phyloP scores from a whole-genome alignment of 2,888 invertebrate species.

The Chrysolina oricalcia region DNA sequence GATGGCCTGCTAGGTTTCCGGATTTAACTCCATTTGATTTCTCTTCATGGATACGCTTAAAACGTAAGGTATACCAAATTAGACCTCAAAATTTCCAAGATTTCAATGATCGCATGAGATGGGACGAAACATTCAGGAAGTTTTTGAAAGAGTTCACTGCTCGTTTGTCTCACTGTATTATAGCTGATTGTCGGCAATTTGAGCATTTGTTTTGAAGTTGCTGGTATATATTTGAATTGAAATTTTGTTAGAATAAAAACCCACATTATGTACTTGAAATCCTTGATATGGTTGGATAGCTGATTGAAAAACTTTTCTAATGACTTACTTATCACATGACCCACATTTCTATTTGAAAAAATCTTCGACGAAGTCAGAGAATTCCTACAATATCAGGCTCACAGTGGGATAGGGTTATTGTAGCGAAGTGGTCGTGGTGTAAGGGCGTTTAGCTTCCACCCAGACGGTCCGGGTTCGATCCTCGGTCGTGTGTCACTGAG shows the following conservation, averaged over 20 bases:
- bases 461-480: too few species aligned
- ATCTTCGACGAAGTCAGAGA: too few species aligned
- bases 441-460: too few species aligned
- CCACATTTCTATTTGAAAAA: too few species aligned
- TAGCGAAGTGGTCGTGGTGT: too few species aligned
- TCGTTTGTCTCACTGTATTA: neutral
- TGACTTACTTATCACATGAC: too few species aligned
- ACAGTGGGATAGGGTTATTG: too few species aligned
- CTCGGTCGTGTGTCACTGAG: too few species aligned
- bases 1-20: constrained; percentile 43
- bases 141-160: neutral
- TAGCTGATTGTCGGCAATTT: neutral
- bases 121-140: neutral
- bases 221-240: neutral
- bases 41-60: constrained; percentile 38
- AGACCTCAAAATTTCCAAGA: constrained; percentile 1
- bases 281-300: constrained; percentile 1
- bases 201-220: neutral
- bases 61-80: constrained; percentile 41
- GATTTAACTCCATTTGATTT: constrained; percentile 42
- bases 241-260: neutral
- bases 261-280: neutral
- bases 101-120: too few species aligned
- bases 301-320: neutral
- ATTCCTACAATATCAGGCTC: too few species aligned